A percentile compares a stretch with the other conserved stretches of the same genome.
These are phyloP conservation scores for Phylloscopus trochilus DNA, from an alignment of 2,113 vertebrate genomes.

Conservation along the genomic window DNA sequence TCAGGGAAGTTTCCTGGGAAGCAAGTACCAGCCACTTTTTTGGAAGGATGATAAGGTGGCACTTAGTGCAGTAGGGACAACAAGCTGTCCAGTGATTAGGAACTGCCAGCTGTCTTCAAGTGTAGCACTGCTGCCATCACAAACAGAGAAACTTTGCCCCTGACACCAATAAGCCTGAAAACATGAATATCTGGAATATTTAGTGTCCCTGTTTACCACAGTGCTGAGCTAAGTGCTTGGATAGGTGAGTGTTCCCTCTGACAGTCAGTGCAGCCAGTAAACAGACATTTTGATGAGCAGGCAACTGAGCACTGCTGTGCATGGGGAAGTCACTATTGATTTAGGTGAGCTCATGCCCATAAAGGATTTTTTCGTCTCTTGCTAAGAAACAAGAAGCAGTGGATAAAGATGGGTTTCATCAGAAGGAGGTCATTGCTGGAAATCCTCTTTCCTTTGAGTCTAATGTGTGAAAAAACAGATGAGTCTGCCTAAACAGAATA, in stretches of 20 bases:
- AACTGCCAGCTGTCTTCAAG: conserved; percentile 20
- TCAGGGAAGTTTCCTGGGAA: conserved; percentile 19
- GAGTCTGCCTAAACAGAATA: neutral
- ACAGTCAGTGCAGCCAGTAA: neutral
- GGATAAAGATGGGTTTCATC: neutral
- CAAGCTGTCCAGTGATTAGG: neutral
- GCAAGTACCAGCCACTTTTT: neutral
- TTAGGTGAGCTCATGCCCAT: neutral
- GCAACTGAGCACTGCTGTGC: neutral
- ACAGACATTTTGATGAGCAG: neutral
- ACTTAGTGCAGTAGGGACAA: neutral
- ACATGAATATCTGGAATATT: neutral
- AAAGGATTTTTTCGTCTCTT: neutral
- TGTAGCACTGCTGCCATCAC: neutral
- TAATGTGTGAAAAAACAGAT: neutral
- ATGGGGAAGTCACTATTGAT: neutral
- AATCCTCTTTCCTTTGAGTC: conserved; percentile 8
- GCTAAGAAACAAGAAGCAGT: neutral
- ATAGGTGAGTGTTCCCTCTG: neutral
- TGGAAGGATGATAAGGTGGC: neutral
- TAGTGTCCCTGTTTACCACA: neutral
- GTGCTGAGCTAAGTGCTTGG: neutral
- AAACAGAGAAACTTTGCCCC: neutral
- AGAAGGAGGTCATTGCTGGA: neutral
- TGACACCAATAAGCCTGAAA: neutral